These are phyloP conservation scores for Escarpia spicata DNA, from an alignment of 2,888 invertebrate species.

Conservation along the genomic window DNA sequence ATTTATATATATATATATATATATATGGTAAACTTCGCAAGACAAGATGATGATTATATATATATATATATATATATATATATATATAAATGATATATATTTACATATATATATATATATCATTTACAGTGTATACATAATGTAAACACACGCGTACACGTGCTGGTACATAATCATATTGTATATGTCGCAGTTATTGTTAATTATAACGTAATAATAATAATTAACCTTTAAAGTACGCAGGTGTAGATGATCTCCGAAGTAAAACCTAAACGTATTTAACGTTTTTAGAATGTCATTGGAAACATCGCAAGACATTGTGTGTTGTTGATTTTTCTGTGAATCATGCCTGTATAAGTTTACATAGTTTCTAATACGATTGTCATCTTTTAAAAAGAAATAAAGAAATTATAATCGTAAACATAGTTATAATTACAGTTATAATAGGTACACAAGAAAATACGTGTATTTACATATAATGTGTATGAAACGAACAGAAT, in stretches of 20 bases:
- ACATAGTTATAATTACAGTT: background rate
- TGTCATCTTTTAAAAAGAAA: too few relatives aligned
- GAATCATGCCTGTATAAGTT: too few relatives aligned
- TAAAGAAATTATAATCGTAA: background rate
- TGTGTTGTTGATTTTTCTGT: too few relatives aligned
- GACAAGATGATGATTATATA: background rate
- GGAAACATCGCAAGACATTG: too few relatives aligned
- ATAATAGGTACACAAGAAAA: background rate
- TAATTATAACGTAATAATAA: too few relatives aligned
- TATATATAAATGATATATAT: background rate
- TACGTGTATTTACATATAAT: background rate
- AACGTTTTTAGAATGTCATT: too few relatives aligned
- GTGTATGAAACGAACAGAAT: background rate
- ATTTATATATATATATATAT: slow-evolving; percentile 5
- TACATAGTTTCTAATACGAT: too few relatives aligned
- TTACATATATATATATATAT: background rate
- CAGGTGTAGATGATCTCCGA: too few relatives aligned
- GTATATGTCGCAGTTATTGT: too few relatives aligned
- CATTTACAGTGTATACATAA: background rate
- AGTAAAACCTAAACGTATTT: too few relatives aligned
- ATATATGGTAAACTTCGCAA: background rate
- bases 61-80: background rate
- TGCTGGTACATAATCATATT: background rate
- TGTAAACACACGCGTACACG: background rate
- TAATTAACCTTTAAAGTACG: too few relatives aligned